phyloP scores from a whole-genome alignment of 1,140 invertebrate genomes.

The Drosophila ironensis region DNA sequence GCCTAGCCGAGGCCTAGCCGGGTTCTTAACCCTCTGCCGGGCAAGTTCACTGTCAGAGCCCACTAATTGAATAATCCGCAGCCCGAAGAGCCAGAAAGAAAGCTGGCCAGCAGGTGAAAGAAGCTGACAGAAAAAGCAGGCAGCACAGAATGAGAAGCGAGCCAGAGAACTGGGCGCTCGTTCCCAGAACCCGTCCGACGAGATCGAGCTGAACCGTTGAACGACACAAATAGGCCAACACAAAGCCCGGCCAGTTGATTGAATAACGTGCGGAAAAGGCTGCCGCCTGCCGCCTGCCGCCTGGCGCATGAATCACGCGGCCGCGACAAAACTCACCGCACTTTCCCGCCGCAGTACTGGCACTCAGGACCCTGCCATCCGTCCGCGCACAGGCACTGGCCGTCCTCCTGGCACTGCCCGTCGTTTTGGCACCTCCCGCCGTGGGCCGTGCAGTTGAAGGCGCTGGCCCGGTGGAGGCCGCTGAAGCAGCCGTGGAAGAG shows the following conservation, averaged over 20 bases:
- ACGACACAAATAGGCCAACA: constrained; percentile 73
- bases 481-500: constrained; percentile 74
- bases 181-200: constrained; percentile 70
- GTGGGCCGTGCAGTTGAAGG: constrained; percentile 80
- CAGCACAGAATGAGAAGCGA: constrained; percentile 6
- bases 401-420: constrained; percentile 90
- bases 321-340: constrained; percentile 87
- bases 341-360: constrained; percentile 95
- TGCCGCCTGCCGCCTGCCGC: too few relatives aligned
- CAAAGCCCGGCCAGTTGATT: constrained; percentile 35
- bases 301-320: constrained; percentile 8
- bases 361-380: constrained; percentile 95
- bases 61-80: constrained; percentile 53
- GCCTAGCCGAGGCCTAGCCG: too few relatives aligned
- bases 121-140: constrained; percentile 5
- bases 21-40: neutral
- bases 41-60: constrained; percentile 52
- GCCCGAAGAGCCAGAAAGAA: constrained; percentile 32
- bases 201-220: constrained; percentile 74
- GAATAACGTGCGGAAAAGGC: constrained; percentile 45
- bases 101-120: constrained; percentile 42
- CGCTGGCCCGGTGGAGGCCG: constrained; percentile 62
- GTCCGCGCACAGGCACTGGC: constrained; percentile 92
- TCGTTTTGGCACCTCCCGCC: constrained; percentile 85
- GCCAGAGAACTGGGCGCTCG: neutral